Evolutionary conservation across 2,888 invertebrate genomes (phyloP), one percentile per base, ranked within the genome.

Genomic region (Leuctra nigra): DNA sequence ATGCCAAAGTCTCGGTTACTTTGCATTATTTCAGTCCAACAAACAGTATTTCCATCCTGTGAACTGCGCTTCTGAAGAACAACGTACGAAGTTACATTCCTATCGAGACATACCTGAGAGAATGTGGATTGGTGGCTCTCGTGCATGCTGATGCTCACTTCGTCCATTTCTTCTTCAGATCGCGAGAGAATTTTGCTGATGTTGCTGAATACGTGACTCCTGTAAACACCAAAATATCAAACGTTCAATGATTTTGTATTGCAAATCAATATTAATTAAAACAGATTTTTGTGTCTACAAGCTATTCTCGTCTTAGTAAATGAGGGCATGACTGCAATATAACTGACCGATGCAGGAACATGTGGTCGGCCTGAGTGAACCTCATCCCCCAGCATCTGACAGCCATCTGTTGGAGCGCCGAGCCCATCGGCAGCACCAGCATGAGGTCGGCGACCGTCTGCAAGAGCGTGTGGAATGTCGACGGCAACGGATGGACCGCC

Each of bases 131-230:
- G 74, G 62, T 79, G 77, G 61, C 79, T 79, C 61, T 80, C 80
- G 62, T 79, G 78, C 76, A 80, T 77, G 25, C 79, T 79, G 61
- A 75, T 68, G 2, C 74, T 74, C 35, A 74, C 72, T 59, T 80
- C 81, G 61, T 82, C 82, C 55, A 68, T 67, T 64, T 83, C 86
- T 65, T 93, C 94, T 68, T 96, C 95, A 1, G 92, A 89, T 63
- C 92, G 86, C 1, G 94, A 94, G 54, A 97, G 77, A 59, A 96
- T 96, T 75, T 93, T 92, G 68, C 94, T 94, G 66, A 97, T 93
- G 69, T 95, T 95, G 68, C 89, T 93, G 73, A 97, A 96, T 9
- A 97, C 94, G 73, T 92, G 91, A 59, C 91, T 89, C 71, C 84
- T 84, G 25, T 18, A 23, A 47, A 24, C 41, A 44, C n/a, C 33